Percentiles rank a stretch among this genome's conserved stretches.
phyloP scores from a whole-genome alignment of 1,140 invertebrate genomes.

The Papilio glaucus region DNA sequence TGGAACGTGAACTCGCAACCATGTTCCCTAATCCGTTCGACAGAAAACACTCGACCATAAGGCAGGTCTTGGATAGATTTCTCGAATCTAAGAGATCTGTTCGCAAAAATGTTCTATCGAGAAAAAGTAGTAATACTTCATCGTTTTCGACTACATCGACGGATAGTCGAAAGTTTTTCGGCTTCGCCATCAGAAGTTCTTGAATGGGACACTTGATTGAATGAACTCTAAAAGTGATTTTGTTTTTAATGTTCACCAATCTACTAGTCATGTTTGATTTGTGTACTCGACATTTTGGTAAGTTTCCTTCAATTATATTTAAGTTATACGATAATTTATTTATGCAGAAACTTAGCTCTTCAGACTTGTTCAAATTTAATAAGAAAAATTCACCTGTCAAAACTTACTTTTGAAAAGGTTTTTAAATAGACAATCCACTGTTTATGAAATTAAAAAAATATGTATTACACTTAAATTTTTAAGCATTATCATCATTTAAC shows the following conservation, averaged over 20 bases:
- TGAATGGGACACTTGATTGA: neutral
- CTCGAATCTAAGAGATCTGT: conserved; percentile 66
- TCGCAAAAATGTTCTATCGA: conserved; percentile 65
- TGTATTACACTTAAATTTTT: no score
- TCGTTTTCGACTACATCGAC: conserved; percentile 54
- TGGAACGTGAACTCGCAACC: conserved; percentile 54
- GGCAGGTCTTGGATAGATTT: conserved; percentile 87
- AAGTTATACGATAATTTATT: no score
- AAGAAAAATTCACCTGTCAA: no score
- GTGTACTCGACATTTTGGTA: conserved; percentile 47
- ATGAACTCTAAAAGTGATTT: conserved; percentile 39
- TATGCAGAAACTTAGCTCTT: no score
- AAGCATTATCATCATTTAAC: no score
- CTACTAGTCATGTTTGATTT: conserved; percentile 36
- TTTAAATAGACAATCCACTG: no score
- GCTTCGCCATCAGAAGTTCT: conserved; percentile 30
- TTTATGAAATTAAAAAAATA: no score
- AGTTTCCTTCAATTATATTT: conserved; percentile 30
- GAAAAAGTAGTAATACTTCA: conserved; percentile 69
- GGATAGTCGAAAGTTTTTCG: conserved; percentile 48
- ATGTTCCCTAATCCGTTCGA: conserved; percentile 91
- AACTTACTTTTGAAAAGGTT: no score
- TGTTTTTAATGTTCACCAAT: conserved; percentile 38
- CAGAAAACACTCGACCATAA: conserved; percentile 88
- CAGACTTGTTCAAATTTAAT: no score